Conservation (phyloP, 1,140 invertebrate genomes). For the Calycopis cecrops region DNA sequence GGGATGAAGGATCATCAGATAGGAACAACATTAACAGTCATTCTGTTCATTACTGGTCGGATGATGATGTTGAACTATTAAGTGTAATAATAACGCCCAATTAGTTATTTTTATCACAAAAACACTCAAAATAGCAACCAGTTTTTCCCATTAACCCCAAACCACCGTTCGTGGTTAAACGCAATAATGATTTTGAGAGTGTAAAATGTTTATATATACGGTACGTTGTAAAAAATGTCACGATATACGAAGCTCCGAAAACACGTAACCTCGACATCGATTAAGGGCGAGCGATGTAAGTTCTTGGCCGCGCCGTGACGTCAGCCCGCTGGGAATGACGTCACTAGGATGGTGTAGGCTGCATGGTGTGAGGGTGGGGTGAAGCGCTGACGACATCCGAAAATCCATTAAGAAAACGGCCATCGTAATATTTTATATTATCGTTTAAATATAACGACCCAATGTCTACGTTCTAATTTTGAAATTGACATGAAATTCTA, state of each 20-base stretch:
- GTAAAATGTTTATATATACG: too few relatives aligned
- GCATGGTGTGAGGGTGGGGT: conserved; percentile 30
- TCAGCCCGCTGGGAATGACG: conserved; percentile 61
- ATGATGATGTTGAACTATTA: too few relatives aligned
- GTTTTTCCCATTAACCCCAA: background rate
- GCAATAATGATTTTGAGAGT: background rate
- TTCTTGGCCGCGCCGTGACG: conserved; percentile 55
- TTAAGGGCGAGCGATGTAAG: conserved; percentile 51
- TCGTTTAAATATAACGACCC: background rate
- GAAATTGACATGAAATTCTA: too few relatives aligned
- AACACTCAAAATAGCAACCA: background rate
- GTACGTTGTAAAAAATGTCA: conserved; percentile 12
- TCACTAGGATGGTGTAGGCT: conserved; percentile 41
- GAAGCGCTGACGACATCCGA: conserved; percentile 44
- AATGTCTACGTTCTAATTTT: too few relatives aligned
- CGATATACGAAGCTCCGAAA: conserved; percentile 7
- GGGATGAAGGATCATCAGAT: too few relatives aligned
- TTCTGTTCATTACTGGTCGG: too few relatives aligned
- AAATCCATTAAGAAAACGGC: conserved; percentile 20
- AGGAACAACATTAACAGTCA: too few relatives aligned
- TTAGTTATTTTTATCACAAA: too few relatives aligned
- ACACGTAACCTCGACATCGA: conserved; percentile 52
- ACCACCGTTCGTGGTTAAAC: conserved; percentile 1
- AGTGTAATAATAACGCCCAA: too few relatives aligned
- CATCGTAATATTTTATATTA: background rate